Conservation (phyloP, 2,888 invertebrate species). For the Eristalinus sepulchralis region DNA sequence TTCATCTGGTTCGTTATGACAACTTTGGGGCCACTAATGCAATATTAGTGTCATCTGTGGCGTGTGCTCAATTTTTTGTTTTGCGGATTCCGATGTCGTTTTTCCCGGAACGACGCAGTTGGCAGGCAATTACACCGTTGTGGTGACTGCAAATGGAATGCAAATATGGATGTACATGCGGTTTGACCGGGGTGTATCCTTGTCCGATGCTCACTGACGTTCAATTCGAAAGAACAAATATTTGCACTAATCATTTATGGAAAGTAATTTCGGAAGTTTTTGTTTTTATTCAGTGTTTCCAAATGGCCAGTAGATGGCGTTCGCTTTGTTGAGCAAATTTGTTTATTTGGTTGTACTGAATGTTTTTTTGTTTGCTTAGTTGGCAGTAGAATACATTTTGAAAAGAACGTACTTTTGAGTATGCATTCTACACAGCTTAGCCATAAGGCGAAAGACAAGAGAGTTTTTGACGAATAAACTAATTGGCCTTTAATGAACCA, state of each 20-base stretch:
- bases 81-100: background rate
- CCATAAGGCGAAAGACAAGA: too few relatives aligned
- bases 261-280: background rate
- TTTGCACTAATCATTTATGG: background rate
- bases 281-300: background rate
- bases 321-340: background rate
- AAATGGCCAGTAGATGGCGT: background rate
- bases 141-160: background rate
- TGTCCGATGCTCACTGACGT: background rate
- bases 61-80: background rate
- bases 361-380: too few relatives aligned
- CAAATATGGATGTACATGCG: background rate
- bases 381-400: too few relatives aligned
- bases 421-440: too few relatives aligned
- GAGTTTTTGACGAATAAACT: too few relatives aligned
- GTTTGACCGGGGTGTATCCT: background rate
- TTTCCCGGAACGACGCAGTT: background rate
- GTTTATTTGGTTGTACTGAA: too few relatives aligned
- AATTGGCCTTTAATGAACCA: too few relatives aligned
- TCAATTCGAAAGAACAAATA: background rate
- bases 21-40: background rate
- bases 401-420: too few relatives aligned
- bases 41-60: background rate
- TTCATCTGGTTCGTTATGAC: background rate
- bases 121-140: background rate